Percentiles rank a stretch among this genome's conserved stretches.
phyloP scores from a whole-genome alignment of 1,140 invertebrate species.

The Drosophila auraria region DNA sequence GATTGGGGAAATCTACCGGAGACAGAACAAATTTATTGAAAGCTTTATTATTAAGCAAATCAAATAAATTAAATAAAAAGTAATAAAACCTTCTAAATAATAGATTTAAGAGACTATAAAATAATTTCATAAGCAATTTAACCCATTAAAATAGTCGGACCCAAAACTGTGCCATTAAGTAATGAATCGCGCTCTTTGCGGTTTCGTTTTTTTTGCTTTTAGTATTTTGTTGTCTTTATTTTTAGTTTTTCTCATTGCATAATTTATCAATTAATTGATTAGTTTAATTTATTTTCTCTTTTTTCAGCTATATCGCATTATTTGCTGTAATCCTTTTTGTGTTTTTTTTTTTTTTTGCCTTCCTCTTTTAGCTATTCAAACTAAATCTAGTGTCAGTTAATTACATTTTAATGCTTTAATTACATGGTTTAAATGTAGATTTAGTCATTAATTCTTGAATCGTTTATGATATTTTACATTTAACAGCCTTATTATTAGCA shows the following conservation, averaged over 20 bases:
- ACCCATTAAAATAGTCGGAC: background rate
- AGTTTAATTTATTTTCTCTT: constrained; percentile 49
- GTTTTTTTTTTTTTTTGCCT: constrained; percentile 10
- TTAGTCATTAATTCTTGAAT: constrained; percentile 50
- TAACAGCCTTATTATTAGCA: constrained; percentile 85
- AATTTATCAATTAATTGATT: constrained; percentile 80
- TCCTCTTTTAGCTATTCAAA: constrained; percentile 67
- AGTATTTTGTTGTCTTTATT: constrained; percentile 67
- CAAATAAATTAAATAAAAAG: background rate
- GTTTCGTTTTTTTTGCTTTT: constrained; percentile 43
- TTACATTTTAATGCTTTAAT: constrained; percentile 78
- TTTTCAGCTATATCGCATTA: constrained; percentile 46
- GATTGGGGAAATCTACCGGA: background rate
- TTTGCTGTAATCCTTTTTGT: constrained; percentile 64
- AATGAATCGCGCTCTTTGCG: background rate
- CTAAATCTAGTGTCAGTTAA: constrained; percentile 76
- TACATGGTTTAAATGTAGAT: constrained; percentile 70
- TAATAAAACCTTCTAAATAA: background rate
- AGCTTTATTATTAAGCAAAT: no score
- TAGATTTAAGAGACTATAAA: no score
- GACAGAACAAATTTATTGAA: background rate
- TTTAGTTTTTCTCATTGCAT: constrained; percentile 65
- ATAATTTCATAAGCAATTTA: background rate
- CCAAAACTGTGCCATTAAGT: background rate
- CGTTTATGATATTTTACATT: constrained; percentile 84